Conservation (phyloP, 2,888 invertebrate genomes). For the Heliconius hortense region DNA sequence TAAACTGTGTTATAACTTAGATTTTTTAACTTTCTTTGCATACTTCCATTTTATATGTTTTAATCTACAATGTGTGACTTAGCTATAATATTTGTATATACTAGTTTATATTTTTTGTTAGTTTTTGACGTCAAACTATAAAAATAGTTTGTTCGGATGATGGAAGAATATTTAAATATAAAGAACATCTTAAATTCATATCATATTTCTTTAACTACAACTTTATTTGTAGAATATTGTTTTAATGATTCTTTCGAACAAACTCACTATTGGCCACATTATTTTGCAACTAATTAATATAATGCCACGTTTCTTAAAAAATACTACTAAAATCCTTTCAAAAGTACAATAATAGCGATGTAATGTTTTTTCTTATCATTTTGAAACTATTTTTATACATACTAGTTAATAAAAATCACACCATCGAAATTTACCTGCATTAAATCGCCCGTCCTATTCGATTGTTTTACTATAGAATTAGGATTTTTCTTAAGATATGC, state of each 20-base stretch:
- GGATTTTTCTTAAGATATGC: background rate
- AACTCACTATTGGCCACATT: conserved; percentile 21
- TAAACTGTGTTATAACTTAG: background rate
- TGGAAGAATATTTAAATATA: background rate
- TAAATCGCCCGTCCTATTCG: conserved; percentile 52
- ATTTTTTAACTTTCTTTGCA: background rate
- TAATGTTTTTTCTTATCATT: background rate
- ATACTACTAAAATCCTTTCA: conserved; percentile 32
- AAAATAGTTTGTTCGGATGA: conserved; percentile 35
- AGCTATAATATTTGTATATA: conserved; percentile 6
- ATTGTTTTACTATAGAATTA: conserved; percentile 21
- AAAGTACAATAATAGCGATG: conserved; percentile 14
- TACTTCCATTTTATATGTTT: conserved; percentile 10
- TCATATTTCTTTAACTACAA: background rate
- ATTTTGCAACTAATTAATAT: conserved; percentile 31
- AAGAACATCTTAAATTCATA: background rate
- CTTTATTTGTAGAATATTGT: background rate
- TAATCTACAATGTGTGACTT: conserved; percentile 2
- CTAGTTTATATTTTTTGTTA: background rate
- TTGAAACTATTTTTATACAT: conserved; percentile 16
- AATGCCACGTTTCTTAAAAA: conserved; percentile 31
- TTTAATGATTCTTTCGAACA: conserved; percentile 29
- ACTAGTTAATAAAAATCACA: conserved; percentile 63
- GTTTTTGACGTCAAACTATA: conserved; percentile 21
- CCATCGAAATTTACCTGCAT: conserved; percentile 80